phyloP scores from a whole-genome alignment of 2,113 vertebrate genomes.

The Epinephelus lanceolatus region DNA sequence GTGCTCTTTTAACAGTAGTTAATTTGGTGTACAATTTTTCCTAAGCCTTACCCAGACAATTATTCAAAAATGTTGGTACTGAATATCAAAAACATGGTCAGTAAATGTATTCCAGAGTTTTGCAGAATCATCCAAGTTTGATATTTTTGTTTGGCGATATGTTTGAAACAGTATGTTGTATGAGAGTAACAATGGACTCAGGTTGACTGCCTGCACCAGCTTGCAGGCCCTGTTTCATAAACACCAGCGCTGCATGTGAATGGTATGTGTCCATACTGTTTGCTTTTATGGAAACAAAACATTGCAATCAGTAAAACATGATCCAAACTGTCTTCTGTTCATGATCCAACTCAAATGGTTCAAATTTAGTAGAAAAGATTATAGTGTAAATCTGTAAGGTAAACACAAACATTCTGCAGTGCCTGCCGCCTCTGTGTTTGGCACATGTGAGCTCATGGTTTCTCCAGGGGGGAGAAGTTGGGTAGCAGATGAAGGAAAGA shows the following conservation, averaged over 20 bases:
- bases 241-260: constrained; percentile 27
- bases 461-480: background rate
- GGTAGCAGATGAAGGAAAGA: constrained; percentile 9
- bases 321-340: constrained; percentile 48
- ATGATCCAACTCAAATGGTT: constrained; percentile 42
- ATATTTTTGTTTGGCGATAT: background rate
- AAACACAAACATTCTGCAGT: constrained; percentile 60
- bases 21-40: background rate
- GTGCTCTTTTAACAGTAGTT: background rate
- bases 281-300: constrained; percentile 57
- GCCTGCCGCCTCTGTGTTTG: constrained; percentile 41
- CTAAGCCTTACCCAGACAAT: background rate
- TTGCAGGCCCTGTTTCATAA: constrained; percentile 37
- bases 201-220: background rate
- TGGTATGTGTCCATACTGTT: constrained; percentile 27
- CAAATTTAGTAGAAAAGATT: constrained; percentile 54
- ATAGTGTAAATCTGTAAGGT: constrained; percentile 48
- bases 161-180: background rate
- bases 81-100: background rate
- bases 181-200: constrained; percentile 3
- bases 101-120: background rate
- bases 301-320: constrained; percentile 44
- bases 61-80: background rate
- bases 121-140: background rate
- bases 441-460: background rate